Evolutionary conservation across 2,113 vertebrate species (phyloP).

Genomic region (Alectura lathami): DNA sequence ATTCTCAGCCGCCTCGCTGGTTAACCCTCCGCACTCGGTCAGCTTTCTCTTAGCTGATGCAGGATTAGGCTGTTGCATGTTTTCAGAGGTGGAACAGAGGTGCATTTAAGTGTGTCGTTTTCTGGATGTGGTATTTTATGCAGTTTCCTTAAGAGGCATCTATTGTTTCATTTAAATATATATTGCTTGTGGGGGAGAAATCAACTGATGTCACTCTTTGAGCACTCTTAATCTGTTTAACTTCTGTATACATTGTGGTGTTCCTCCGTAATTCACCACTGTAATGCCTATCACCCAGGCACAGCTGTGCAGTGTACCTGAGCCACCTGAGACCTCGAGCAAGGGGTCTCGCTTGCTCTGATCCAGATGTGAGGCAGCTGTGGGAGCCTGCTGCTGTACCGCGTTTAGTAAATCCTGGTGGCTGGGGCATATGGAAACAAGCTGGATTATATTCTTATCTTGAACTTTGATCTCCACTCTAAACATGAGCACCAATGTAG

Average conservation of each 20-base stretch:
- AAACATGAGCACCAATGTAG: not conserved
- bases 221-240: not conserved
- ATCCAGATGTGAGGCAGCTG: not conserved
- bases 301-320: not conserved
- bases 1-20: not conserved
- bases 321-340: not conserved
- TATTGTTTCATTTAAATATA: not conserved
- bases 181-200: not conserved
- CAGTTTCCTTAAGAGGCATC: not conserved
- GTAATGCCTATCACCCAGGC: not conserved
- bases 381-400: not conserved
- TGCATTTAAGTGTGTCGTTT: not conserved
- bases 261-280: not conserved
- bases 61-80: not conserved
- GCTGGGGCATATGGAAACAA: not conserved
- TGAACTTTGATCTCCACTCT: not conserved
- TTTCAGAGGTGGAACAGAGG: not conserved
- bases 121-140: not conserved
- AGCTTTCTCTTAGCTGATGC: not conserved
- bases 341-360: not conserved
- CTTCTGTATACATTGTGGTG: rapidly evolving
- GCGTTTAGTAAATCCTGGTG: not conserved
- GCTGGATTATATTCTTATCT: not conserved
- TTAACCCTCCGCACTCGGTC: not conserved
- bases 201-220: not conserved